phyloP scores from a whole-genome alignment of 1,140 invertebrate genomes.

The Sitodiplosis mosellana region DNA sequence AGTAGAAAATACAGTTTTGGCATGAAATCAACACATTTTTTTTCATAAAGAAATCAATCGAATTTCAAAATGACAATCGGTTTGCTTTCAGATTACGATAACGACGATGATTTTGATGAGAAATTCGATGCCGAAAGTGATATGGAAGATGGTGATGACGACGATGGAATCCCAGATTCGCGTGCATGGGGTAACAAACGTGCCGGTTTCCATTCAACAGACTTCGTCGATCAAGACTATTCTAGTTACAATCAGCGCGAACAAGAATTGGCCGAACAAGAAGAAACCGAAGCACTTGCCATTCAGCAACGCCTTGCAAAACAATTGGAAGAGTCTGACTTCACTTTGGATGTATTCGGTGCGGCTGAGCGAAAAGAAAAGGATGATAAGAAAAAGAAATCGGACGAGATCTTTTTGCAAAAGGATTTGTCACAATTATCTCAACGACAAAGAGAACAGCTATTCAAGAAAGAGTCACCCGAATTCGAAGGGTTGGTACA shows the following conservation, averaged over 20 bases:
- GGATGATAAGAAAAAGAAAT: conserved; percentile 18
- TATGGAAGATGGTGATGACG: conserved; percentile 48
- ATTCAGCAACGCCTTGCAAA: conserved; percentile 60
- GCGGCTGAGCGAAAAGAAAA: conserved; percentile 14
- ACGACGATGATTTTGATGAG: conserved; percentile 26
- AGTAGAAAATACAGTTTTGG: too few species aligned
- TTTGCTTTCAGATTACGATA: conserved; percentile 12
- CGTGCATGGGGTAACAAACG: conserved; percentile 76
- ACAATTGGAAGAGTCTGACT: conserved; percentile 65
- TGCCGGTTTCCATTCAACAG: conserved; percentile 61
- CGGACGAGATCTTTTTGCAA: conserved; percentile 35
- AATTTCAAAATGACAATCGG: conserved; percentile 6
- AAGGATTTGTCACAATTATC: conserved; percentile 57
- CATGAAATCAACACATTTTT: too few species aligned
- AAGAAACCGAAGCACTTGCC: conserved; percentile 68
- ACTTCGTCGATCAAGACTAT: conserved; percentile 77
- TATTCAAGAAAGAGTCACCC: conserved; percentile 67
- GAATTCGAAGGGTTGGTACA: conserved; percentile 57
- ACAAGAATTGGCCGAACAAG: conserved; percentile 52
- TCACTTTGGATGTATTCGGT: conserved; percentile 41
- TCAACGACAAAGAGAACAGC: conserved; percentile 49
- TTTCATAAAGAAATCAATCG: too few species aligned
- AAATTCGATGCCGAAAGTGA: conserved; percentile 38
- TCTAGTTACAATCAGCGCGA: conserved; percentile 50
- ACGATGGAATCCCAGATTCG: conserved; percentile 48